phyloP scores from a whole-genome alignment of 1,140 invertebrate genomes.

The Sarcophaga bullata region DNA sequence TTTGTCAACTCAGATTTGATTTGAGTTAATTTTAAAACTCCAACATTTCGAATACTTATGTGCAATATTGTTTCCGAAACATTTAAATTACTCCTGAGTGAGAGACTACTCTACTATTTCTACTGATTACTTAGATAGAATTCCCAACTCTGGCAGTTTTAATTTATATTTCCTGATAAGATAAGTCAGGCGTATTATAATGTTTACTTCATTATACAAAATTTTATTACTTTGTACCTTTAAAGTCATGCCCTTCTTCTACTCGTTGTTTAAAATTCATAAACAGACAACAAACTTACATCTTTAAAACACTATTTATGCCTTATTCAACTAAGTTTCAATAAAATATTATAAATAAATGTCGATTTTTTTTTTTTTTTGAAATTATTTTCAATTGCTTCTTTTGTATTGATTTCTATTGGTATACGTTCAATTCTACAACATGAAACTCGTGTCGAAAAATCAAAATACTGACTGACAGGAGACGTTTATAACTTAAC shows the following conservation, averaged over 20 bases:
- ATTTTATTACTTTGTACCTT: too few species aligned
- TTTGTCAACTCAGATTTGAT: too few species aligned
- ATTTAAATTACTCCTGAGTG: too few species aligned
- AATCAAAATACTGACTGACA: constrained; percentile 31
- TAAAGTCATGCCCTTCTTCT: neutral
- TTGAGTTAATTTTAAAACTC: too few species aligned
- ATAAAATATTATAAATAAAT: neutral
- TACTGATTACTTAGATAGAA: too few species aligned
- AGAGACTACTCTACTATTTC: too few species aligned
- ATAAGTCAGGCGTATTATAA: too few species aligned
- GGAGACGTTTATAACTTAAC: constrained; percentile 4
- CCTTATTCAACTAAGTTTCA: neutral
- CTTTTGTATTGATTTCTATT: neutral
- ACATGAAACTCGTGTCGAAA: constrained; percentile 24
- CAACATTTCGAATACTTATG: too few species aligned
- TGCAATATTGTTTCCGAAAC: too few species aligned
- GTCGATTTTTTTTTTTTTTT: neutral
- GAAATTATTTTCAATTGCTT: neutral
- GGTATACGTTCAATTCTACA: neutral
- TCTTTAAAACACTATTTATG: neutral
- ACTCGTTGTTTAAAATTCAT: neutral
- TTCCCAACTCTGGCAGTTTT: too few species aligned
- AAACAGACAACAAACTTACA: neutral
- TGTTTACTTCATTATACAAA: too few species aligned
- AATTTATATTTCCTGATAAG: too few species aligned